A percentile compares a stretch with the other conserved stretches of the same genome.
These are phyloP conservation scores for Dendrophyllia cribrosa DNA, from an alignment of 64 coral and sea anemone species.

Conservation along the genomic window DNA sequence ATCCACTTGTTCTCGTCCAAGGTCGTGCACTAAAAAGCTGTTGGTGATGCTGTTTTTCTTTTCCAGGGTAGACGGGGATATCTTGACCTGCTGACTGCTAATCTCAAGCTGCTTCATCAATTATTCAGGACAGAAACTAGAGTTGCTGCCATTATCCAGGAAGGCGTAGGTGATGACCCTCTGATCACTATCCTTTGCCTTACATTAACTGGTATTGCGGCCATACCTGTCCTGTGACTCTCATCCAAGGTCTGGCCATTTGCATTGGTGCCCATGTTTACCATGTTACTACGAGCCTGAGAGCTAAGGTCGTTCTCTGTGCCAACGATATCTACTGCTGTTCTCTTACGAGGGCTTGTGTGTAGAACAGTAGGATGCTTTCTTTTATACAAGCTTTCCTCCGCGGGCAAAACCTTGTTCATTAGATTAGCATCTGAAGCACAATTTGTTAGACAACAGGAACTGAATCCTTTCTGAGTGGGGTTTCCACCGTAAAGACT, in stretches of 20 bases:
- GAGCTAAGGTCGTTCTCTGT: neutral
- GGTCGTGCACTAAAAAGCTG: no score
- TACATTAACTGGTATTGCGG: neutral
- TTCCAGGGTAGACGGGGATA: neutral
- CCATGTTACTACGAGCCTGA: neutral
- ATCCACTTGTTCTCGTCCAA: no score
- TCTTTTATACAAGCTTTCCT: neutral
- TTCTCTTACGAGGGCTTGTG: neutral
- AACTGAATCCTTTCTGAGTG: neutral
- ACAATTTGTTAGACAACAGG: neutral
- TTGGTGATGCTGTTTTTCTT: no score
- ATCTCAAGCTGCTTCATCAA: neutral
- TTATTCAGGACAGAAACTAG: slow-evolving; percentile 12
- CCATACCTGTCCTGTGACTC: neutral
- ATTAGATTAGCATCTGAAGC: neutral
- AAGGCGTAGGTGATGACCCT: slow-evolving; percentile 6
- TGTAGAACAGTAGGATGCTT: neutral
- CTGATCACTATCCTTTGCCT: neutral
- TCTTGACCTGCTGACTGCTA: neutral
- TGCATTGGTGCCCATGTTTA: neutral
- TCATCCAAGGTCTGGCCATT: no score
- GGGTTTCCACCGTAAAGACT: no score
- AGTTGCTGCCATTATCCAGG: slow-evolving; percentile 17
- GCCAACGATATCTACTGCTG: neutral
- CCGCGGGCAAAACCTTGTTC: neutral